Evolutionary conservation across 2,888 invertebrate species (phyloP).

Genomic region (Nemoura dubitans): DNA sequence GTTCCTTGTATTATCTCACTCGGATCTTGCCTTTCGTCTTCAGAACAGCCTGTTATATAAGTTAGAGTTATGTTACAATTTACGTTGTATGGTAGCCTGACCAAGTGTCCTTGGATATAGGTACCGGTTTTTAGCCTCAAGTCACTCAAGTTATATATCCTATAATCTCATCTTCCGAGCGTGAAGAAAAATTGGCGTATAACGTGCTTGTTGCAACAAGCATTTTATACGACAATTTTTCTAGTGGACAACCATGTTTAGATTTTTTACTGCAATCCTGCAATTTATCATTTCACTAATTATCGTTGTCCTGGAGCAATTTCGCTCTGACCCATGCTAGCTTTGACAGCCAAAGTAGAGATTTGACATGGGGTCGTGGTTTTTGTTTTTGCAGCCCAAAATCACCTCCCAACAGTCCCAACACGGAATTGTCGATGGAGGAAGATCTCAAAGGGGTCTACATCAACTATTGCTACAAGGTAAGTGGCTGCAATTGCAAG

Average conservation of each 20-base stretch:
- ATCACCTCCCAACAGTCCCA: conserved; percentile 91
- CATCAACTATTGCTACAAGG: conserved; percentile 76
- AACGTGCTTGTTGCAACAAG: too few species aligned
- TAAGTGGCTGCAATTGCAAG: conserved; percentile 56
- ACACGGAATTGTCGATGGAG: conserved; percentile 76
- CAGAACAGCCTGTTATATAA: not conserved
- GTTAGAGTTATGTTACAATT: not conserved
- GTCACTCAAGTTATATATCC: too few species aligned
- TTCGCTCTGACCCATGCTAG: too few species aligned
- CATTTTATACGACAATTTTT: too few species aligned
- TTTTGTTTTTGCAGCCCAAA: conserved; percentile 74
- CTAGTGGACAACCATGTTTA: too few species aligned
- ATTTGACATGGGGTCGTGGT: not conserved
- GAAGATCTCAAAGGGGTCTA: conserved; percentile 81
- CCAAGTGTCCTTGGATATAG: not conserved
- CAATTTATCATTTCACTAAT: too few species aligned
- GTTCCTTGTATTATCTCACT: not conserved
- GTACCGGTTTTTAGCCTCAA: not conserved
- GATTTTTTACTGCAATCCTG: too few species aligned
- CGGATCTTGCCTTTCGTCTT: not conserved
- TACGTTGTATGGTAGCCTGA: not conserved
- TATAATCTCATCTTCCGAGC: too few species aligned
- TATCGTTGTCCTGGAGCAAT: too few species aligned
- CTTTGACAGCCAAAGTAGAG: too few species aligned
- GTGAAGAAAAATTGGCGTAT: too few species aligned